Evolutionary conservation across 2,888 invertebrate species (phyloP).

Genomic region (Bellardia pandia): DNA sequence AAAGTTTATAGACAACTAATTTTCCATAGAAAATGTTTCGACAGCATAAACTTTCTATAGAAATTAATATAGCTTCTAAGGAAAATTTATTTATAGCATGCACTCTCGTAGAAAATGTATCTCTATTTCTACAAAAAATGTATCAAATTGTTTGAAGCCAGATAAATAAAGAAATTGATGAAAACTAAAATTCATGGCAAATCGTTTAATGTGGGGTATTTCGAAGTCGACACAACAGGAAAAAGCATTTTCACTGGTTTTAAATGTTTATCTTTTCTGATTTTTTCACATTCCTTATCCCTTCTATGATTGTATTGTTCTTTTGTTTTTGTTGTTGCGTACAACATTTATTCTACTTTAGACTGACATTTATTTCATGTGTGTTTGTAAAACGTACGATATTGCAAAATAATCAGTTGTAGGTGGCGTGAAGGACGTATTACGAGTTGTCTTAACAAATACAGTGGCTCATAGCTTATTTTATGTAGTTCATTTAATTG

Average conservation of each 20-base stretch:
- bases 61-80: too few species aligned
- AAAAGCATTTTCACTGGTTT: background rate
- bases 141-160: too few species aligned
- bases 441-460: conserved; percentile 6
- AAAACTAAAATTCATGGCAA: too few species aligned
- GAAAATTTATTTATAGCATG: too few species aligned
- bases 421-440: background rate
- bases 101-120: too few species aligned
- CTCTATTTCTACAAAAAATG: too few species aligned
- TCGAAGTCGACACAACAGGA: background rate
- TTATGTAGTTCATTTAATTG: too few species aligned
- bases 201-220: too few species aligned
- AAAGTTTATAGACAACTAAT: too few species aligned
- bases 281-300: background rate
- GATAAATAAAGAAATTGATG: too few species aligned
- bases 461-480: too few species aligned
- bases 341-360: conserved; percentile 6
- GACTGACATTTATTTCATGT: conserved; percentile 36
- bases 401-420: conserved; percentile 28
- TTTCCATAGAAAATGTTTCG: background rate
- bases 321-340: conserved; percentile 12
- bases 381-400: conserved; percentile 29
- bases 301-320: background rate
- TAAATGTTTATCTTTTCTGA: background rate
- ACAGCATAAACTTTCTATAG: background rate